A percentile compares a stretch with the other conserved stretches of the same genome.
phyloP scores from a whole-genome alignment of 2,888 invertebrate species.

The Timema podura region DNA sequence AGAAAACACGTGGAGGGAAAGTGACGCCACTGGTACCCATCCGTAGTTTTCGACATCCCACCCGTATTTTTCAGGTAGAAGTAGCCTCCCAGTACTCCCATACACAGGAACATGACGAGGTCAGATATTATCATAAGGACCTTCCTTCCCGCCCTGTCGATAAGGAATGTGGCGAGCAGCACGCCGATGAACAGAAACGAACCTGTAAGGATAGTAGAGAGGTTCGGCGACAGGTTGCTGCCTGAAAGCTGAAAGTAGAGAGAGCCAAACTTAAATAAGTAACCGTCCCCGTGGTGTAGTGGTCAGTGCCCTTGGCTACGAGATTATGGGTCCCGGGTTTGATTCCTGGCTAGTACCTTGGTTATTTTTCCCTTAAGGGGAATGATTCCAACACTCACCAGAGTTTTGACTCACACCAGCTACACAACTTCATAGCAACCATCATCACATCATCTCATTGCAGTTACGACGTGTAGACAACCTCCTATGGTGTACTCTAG shows the following conservation, averaged over 20 bases:
- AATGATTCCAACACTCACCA: too few species aligned
- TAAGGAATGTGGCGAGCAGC: neutral
- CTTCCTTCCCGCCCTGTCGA: constrained; percentile 27
- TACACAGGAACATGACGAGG: constrained; percentile 37
- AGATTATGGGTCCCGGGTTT: too few species aligned
- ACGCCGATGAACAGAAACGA: neutral
- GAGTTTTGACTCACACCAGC: too few species aligned
- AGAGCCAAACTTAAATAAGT: too few species aligned
- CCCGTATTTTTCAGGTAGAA: constrained; percentile 29
- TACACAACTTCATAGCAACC: too few species aligned
- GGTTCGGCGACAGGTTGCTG: constrained; percentile 28
- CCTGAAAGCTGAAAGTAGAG: constrained; percentile 38
- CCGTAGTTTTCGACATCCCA: constrained; percentile 21
- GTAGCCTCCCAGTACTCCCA: neutral
- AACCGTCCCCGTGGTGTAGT: too few species aligned
- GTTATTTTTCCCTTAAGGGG: too few species aligned
- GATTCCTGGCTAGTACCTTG: too few species aligned
- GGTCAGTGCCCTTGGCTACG: too few species aligned
- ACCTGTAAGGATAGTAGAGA: constrained; percentile 2
- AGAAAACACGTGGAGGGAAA: constrained; percentile 20
- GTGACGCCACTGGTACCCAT: constrained; percentile 21
- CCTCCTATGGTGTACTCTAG: too few species aligned
- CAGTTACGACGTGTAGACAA: too few species aligned
- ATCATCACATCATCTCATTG: too few species aligned
- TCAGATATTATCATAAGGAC: constrained; percentile 46